Base-by-base conservation (phyloP, 2,113 vertebrate genomes). In the Paratilapia polleni region DNA sequence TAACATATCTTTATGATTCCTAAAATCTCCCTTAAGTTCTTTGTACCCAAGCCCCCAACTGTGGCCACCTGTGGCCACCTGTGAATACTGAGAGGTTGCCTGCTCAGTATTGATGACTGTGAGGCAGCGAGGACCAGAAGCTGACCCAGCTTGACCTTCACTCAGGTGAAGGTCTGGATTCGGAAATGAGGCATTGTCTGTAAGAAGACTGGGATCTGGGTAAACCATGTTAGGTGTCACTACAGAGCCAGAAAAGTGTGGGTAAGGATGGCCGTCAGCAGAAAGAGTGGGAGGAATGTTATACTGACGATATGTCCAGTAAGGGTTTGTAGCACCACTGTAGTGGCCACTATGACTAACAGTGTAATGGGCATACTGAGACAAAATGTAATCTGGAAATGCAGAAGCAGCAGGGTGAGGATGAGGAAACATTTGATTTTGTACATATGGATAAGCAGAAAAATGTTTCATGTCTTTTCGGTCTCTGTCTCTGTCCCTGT, bases 161-260 rank as follows among this genome's bases (percentile, higher is more conserved):
- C 88, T 88, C 8, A 1, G 14, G 10, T 82, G 86, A 24, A 92
- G 73, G 70, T 91, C 88, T 8, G 90, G 86, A 86, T 90, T 87
- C 12, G 49, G 2, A 2, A 36, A 2, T 0, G 68, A 17, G 61
- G 47, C 19, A 0, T 1, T 1, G 14, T 81, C 24, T 5, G 61
- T 1, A 10, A 14, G n/a, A 11, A 5, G 0, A 0, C 3, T 0
- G 0, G 14, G 2, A 28, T 11, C 2, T 12, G 58, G 14, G 38
- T 56, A 8, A 28, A 4, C 4, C 14, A 0, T 8, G 12, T 38
- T 3, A 2, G 68, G 31, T 14, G 22, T 8, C 12, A 3, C 28
- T 19, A 0, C n/a, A 34, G 70, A 6, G n/a, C 0, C 2, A 22
- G 77, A 17, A 26, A 56, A 22, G 17, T 70, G 56, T 12, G 31